Conservation (phyloP, 23 tunicate genomes). For the Trididemnum clinides region DNA sequence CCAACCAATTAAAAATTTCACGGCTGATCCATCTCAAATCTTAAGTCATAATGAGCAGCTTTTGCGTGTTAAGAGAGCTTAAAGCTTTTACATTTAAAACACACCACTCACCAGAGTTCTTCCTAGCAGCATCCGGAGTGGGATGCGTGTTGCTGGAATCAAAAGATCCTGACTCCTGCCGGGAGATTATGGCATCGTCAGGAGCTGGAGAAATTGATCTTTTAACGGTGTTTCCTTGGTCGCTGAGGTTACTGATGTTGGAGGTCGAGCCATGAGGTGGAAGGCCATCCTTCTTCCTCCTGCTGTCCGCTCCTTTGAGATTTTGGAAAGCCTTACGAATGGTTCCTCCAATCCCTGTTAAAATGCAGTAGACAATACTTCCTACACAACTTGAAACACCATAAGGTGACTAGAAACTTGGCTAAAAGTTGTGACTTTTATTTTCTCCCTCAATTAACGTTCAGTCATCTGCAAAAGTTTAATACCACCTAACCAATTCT, state of each 20-base stretch:
- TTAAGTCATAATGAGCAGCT: too few species aligned
- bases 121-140: not conserved
- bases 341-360: conserved; percentile 83
- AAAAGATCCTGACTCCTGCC: conserved; percentile 20
- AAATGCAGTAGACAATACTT: too few species aligned
- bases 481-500: too few species aligned
- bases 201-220: conserved; percentile 17
- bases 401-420: too few species aligned
- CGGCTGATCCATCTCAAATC: too few species aligned
- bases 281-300: conserved; percentile 63
- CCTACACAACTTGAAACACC: too few species aligned
- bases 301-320: conserved; percentile 55
- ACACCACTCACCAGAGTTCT: conserved; percentile 26
- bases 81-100: too few species aligned
- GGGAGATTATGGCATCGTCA: not conserved
- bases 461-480: too few species aligned
- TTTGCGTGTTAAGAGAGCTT: too few species aligned
- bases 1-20: too few species aligned
- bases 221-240: conserved; percentile 25
- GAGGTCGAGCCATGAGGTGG: conserved; percentile 23
- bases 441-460: too few species aligned
- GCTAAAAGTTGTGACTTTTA: too few species aligned
- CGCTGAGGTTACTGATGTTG: conserved; percentile 33
- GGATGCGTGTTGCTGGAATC: not conserved
- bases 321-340: conserved; percentile 77